Evolutionary conservation across 2,113 vertebrate species (phyloP).

Genomic region (Tupaia chinensis): DNA sequence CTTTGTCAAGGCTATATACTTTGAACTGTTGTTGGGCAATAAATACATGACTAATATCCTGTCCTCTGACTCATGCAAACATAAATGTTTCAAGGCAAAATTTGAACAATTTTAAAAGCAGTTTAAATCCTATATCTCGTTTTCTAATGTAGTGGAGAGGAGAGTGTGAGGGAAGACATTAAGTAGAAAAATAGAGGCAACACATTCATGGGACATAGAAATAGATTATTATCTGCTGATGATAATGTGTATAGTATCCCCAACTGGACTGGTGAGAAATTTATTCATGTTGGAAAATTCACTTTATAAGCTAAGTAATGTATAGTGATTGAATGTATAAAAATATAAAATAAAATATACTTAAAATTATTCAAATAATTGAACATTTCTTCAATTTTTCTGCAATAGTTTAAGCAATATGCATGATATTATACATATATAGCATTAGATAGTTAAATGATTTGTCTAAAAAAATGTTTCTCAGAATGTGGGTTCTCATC

Average conservation of each 20-base stretch:
- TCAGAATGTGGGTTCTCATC: neutral
- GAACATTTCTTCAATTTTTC: slow-evolving; percentile 12
- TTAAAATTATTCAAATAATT: neutral
- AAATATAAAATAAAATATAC: no score
- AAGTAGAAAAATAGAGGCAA: no score
- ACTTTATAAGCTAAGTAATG: no score
- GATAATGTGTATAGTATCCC: no score
- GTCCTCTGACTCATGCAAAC: neutral
- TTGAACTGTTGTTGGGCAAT: neutral
- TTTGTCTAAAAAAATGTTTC: neutral
- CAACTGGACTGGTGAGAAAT: no score
- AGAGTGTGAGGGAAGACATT: no score
- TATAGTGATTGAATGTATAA: no score
- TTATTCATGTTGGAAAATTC: no score
- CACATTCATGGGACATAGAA: no score
- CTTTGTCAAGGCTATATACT: neutral
- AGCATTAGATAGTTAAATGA: neutral
- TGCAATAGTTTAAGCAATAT: slow-evolving; percentile 14
- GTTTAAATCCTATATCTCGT: neutral
- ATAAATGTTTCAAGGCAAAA: neutral
- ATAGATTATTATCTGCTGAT: no score
- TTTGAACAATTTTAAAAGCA: slow-evolving; percentile 17
- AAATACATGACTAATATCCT: slow-evolving; percentile 16
- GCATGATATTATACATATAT: neutral
- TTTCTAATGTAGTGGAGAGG: neutral